A percentile compares a stretch with the other conserved stretches of the same genome.
Evolutionary conservation across 2,888 invertebrate genomes (phyloP).

Genomic region (Machimus atricapillus): DNA sequence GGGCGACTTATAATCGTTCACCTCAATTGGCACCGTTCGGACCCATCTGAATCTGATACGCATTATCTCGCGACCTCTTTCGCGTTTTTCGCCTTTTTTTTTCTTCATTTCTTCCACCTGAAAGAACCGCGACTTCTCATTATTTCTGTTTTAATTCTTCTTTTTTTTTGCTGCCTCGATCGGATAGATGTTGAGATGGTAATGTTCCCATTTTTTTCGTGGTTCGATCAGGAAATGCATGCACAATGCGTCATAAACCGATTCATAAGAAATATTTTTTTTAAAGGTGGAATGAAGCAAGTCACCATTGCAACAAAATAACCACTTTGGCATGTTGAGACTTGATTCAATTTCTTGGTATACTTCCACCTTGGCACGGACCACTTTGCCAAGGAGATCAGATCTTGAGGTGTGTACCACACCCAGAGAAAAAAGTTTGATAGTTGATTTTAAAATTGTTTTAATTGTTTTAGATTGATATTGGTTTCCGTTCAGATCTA

Average conservation of each 20-base stretch:
- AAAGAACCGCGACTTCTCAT: not conserved
- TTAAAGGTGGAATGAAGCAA: not conserved
- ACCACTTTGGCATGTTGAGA: not conserved
- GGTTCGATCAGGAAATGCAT: not conserved
- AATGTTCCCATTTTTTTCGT: not conserved
- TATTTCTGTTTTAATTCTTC: not conserved
- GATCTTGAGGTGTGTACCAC: not conserved
- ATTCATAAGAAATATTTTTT: not conserved
- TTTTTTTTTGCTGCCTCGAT: not conserved
- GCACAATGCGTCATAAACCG: not conserved
- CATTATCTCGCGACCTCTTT: not conserved
- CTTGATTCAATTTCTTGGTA: not conserved
- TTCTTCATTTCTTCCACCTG: not conserved
- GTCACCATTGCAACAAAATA: not conserved
- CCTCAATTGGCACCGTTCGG: not conserved
- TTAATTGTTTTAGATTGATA: not conserved
- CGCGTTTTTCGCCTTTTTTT: not conserved
- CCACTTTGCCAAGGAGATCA: not conserved
- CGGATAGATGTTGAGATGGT: not conserved
- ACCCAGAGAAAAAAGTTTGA: not conserved
- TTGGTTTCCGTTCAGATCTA: not conserved
- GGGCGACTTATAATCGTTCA: slow-evolving; percentile 6
- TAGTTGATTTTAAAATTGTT: not conserved
- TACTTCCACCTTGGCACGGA: not conserved
- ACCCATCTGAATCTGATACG: slow-evolving; percentile 18